Percentiles rank a stretch among this genome's conserved stretches.
These are phyloP conservation scores for Cheilosia urbana DNA, from an alignment of 2,888 invertebrate genomes.

Conservation along the genomic window DNA sequence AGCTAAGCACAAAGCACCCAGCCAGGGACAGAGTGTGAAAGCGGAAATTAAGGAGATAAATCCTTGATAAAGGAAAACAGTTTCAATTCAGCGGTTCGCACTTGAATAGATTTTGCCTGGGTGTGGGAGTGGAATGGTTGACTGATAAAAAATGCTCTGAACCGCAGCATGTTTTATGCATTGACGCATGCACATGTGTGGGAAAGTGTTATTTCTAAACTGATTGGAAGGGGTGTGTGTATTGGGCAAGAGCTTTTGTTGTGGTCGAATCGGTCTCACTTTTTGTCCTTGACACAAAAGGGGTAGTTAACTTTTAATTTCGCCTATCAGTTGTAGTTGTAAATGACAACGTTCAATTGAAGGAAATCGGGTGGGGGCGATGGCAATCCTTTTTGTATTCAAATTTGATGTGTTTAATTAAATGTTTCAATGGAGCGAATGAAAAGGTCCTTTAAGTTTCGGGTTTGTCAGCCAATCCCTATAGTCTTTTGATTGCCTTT, in stretches of 20 bases:
- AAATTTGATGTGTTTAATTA: conserved; percentile 51
- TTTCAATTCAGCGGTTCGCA: conserved; percentile 65
- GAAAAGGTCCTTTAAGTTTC: background rate
- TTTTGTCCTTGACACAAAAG: conserved; percentile 73
- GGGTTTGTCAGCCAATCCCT: background rate
- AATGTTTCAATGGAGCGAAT: conserved; percentile 24
- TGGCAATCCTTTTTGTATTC: conserved; percentile 18
- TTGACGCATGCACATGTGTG: conserved; percentile 27
- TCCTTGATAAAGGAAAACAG: conserved; percentile 51
- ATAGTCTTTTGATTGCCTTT: background rate
- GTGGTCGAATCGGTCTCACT: conserved; percentile 71
- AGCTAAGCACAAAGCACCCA: background rate
- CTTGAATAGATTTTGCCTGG: conserved; percentile 47
- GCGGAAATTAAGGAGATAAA: conserved; percentile 63
- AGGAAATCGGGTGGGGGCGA: background rate
- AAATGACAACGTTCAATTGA: background rate
- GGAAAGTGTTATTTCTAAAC: conserved; percentile 30
- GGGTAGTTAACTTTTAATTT: conserved; percentile 71
- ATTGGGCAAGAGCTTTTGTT: conserved; percentile 49
- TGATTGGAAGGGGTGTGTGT: background rate
- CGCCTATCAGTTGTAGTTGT: conserved; percentile 29
- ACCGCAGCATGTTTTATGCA: conserved; percentile 7
- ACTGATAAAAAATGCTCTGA: conserved; percentile 36
- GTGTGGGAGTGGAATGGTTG: conserved; percentile 3
- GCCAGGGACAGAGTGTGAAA: conserved; percentile 37